Conservation (phyloP, 2,888 invertebrate species). For the Epistrophella euchroma region DNA sequence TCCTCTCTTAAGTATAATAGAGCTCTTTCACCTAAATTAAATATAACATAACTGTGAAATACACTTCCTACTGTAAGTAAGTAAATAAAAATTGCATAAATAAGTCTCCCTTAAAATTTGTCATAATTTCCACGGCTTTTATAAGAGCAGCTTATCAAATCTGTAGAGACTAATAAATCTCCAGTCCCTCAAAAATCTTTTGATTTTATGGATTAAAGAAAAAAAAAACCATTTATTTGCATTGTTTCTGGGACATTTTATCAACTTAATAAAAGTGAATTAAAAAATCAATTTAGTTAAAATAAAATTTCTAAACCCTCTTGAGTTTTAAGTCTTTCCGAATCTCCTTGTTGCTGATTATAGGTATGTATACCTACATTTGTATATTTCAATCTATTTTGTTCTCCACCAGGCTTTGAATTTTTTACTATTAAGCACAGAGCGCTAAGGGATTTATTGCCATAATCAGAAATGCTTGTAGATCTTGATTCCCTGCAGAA, state of each 20-base stretch:
- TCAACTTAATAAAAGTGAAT: not conserved
- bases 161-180: too few species aligned
- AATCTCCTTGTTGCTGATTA: not conserved
- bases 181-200: not conserved
- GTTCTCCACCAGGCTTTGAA: slow-evolving; percentile 6
- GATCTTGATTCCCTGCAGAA: slow-evolving; percentile 24
- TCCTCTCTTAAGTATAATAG: too few species aligned
- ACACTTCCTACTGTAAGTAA: too few species aligned
- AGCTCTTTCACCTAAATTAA: too few species aligned
- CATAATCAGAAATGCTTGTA: slow-evolving; percentile 30
- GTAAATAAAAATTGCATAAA: too few species aligned
- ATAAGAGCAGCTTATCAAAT: too few species aligned
- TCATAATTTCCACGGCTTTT: too few species aligned
- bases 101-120: too few species aligned
- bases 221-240: not conserved
- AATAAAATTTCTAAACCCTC: not conserved
- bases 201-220: not conserved
- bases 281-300: slow-evolving; percentile 2
- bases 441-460: slow-evolving; percentile 41
- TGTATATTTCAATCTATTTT: slow-evolving; percentile 17
- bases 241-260: not conserved
- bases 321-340: not conserved
- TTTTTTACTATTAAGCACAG: slow-evolving; percentile 9
- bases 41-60: too few species aligned
- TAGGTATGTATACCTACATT: too few species aligned